These are phyloP conservation scores for Mormyrops boulengeri DNA, from an alignment of 2,797 vertebrate species.

Conservation along the genomic window DNA sequence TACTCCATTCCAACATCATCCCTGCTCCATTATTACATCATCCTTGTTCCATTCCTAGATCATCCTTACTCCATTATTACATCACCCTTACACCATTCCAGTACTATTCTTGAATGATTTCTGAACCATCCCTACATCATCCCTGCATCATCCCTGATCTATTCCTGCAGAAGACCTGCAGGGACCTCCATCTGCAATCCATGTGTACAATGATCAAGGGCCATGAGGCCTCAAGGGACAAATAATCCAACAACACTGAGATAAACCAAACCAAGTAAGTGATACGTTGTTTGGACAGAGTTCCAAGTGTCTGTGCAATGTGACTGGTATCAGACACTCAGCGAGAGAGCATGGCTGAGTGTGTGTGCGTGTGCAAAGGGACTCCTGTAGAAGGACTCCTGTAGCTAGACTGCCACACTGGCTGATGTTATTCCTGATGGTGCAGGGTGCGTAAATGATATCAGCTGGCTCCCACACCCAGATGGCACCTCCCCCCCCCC, in stretches of 20 bases:
- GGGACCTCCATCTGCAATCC: neutral
- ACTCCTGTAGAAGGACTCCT: neutral
- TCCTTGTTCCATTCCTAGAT: neutral
- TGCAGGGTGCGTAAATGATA: conserved; percentile 51
- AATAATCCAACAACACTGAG: neutral
- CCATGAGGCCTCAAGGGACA: neutral
- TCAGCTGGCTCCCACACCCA: conserved; percentile 33
- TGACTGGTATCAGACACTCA: neutral
- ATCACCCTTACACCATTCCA: neutral
- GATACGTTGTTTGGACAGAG: neutral
- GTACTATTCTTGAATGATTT: neutral
- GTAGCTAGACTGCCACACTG: conserved; percentile 49
- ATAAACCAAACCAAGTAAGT: neutral
- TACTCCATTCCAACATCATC: neutral
- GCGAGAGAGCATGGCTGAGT: neutral
- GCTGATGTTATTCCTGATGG: conserved; percentile 48
- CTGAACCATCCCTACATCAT: neutral
- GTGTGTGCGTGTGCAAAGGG: neutral
- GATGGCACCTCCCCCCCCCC: conserved; percentile 37
- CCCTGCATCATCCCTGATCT: neutral
- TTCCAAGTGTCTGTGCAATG: neutral
- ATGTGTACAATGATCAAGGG: neutral
- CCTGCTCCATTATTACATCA: neutral
- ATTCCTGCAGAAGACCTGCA: neutral
- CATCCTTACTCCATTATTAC: neutral